These are phyloP conservation scores for Lordiphosa mommai DNA, from an alignment of 1,140 invertebrate genomes.

Conservation along the genomic window DNA sequence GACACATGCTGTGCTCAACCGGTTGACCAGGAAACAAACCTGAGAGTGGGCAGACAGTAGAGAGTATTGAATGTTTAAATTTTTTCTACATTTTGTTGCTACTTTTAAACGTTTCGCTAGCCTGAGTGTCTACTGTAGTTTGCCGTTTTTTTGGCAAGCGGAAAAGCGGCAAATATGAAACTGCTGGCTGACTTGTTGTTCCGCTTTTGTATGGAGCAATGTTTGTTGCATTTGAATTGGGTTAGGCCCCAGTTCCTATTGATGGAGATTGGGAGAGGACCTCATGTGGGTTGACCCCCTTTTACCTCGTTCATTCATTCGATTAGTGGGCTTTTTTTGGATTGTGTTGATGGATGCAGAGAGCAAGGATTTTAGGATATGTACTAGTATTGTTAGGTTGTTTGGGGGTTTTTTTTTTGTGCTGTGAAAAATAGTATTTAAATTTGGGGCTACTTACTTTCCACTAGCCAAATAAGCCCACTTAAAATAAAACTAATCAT, in stretches of 20 bases:
- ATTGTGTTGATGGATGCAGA: slow-evolving; percentile 34
- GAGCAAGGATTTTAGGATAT: slow-evolving; percentile 6
- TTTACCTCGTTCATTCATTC: slow-evolving; percentile 35
- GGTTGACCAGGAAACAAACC: not conserved
- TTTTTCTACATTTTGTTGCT: not conserved
- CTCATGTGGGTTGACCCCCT: slow-evolving; percentile 8
- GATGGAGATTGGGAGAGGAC: slow-evolving; percentile 4
- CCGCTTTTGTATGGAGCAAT: slow-evolving; percentile 12
- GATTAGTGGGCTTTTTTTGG: slow-evolving; percentile 26
- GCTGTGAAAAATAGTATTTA: too few species aligned
- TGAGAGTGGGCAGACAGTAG: too few species aligned
- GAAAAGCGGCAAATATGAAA: slow-evolving; percentile 37
- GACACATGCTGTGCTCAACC: slow-evolving; percentile 36
- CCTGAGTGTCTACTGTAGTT: not conserved
- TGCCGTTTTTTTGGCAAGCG: not conserved
- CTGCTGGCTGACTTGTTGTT: slow-evolving; percentile 14
- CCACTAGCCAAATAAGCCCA: not conserved
- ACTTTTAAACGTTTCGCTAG: not conserved
- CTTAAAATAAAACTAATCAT: slow-evolving; percentile 2
- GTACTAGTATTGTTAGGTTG: slow-evolving; percentile 3
- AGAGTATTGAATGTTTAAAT: not conserved
- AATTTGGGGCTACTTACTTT: too few species aligned
- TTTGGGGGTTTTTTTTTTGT: too few species aligned
- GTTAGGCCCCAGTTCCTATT: not conserved
- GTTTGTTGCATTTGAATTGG: slow-evolving; percentile 4